phyloP scores from a whole-genome alignment of 2,113 vertebrate genomes.

The Neogale vison region DNA sequence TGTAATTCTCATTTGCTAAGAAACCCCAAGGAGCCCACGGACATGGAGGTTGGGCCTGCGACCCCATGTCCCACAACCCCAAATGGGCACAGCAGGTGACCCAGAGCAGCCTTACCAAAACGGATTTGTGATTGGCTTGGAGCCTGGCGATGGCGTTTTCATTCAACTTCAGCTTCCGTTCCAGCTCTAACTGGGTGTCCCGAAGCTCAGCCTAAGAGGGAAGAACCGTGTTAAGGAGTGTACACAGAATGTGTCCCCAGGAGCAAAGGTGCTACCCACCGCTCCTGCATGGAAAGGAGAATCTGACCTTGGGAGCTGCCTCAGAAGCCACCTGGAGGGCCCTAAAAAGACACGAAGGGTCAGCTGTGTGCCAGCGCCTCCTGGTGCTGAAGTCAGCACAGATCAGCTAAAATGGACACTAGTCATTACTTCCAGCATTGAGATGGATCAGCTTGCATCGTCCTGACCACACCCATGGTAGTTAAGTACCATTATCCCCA shows the following conservation, averaged over 20 bases:
- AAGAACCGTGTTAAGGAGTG: background rate
- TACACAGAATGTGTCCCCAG: background rate
- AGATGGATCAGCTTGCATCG: background rate
- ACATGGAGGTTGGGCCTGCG: fast-evolving
- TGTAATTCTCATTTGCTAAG: background rate
- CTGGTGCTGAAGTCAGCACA: background rate
- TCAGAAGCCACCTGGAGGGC: background rate
- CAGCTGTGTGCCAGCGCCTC: background rate
- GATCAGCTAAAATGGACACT: background rate
- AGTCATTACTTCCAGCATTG: background rate
- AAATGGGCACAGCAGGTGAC: background rate
- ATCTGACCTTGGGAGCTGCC: background rate
- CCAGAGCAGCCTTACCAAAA: constrained; percentile 82
- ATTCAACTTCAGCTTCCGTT: constrained; percentile 84
- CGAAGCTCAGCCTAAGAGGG: constrained; percentile 85
- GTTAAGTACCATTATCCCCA: background rate
- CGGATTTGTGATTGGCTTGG: constrained; percentile 87
- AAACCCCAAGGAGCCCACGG: background rate
- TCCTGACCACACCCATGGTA: background rate
- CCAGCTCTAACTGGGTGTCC: constrained; percentile 80
- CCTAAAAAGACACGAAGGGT: background rate
- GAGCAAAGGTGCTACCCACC: background rate
- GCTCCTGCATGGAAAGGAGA: background rate
- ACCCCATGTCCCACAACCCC: background rate
- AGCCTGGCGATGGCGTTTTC: constrained; percentile 90